Conservation (phyloP, 2,888 invertebrate species). For the Hirudinaria manillensis region DNA sequence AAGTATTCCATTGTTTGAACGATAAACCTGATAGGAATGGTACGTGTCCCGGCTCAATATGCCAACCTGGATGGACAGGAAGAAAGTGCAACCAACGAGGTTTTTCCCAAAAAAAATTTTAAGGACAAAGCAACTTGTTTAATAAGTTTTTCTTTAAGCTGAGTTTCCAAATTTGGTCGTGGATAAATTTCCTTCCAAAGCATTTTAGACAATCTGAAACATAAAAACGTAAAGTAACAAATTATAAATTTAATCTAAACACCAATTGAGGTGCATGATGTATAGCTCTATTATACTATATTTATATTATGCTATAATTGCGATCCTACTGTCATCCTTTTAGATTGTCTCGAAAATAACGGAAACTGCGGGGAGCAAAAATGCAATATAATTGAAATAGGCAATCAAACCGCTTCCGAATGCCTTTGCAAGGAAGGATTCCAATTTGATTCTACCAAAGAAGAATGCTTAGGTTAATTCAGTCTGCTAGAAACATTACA, state of each 20-base stretch:
- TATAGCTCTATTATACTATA: too few relatives aligned
- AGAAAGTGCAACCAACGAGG: background rate
- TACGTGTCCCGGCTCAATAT: background rate
- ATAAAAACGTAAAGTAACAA: too few relatives aligned
- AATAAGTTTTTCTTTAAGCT: too few relatives aligned
- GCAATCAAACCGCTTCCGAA: background rate
- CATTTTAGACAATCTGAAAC: too few relatives aligned
- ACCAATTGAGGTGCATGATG: too few relatives aligned
- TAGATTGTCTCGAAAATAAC: background rate
- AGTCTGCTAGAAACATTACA: background rate
- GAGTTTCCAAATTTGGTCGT: too few relatives aligned
- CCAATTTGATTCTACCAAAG: background rate
- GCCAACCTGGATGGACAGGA: conserved; percentile 6
- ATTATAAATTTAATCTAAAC: too few relatives aligned
- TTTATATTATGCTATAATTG: too few relatives aligned
- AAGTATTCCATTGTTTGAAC: background rate
- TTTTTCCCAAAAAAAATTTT: background rate
- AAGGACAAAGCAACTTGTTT: too few relatives aligned
- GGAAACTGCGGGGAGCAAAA: background rate
- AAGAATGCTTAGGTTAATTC: background rate
- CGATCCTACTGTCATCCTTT: background rate
- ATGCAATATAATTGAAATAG: background rate
- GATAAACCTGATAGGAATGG: background rate
- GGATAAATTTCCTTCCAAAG: too few relatives aligned
- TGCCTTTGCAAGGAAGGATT: background rate